Evolutionary conservation across 1,140 invertebrate genomes (phyloP).

Genomic region (Tyrophagus putrescentiae): DNA sequence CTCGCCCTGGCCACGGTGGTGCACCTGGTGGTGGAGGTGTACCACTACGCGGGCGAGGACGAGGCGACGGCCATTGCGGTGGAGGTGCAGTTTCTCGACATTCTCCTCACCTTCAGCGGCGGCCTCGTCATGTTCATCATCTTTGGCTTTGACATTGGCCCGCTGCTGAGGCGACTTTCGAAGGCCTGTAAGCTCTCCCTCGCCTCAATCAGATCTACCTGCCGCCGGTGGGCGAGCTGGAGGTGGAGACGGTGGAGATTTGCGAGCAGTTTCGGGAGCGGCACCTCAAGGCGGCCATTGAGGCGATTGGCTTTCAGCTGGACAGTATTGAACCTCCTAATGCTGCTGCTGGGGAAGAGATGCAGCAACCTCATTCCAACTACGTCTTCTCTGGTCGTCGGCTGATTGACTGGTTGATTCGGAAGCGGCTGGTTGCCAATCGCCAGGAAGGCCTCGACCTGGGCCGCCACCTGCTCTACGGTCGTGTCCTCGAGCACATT

Average conservation of each 20-base stretch:
- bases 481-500: slow-evolving; percentile 64
- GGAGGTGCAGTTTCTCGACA: slow-evolving; percentile 76
- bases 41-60: slow-evolving; percentile 68
- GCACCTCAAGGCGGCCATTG: slow-evolving; percentile 61
- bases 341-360: slow-evolving; percentile 27
- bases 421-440: slow-evolving; percentile 56
- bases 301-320: slow-evolving; percentile 44
- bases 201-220: slow-evolving; percentile 25
- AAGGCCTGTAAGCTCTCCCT: slow-evolving; percentile 31
- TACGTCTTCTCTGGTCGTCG: slow-evolving; percentile 69
- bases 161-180: slow-evolving; percentile 49
- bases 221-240: slow-evolving; percentile 54
- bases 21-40: slow-evolving; percentile 64
- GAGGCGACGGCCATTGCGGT: slow-evolving; percentile 72
- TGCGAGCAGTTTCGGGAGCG: slow-evolving; percentile 76
- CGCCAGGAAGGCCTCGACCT: slow-evolving; percentile 60
- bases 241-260: slow-evolving; percentile 56
- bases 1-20: slow-evolving; percentile 72
- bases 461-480: slow-evolving; percentile 63
- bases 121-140: slow-evolving; percentile 64
- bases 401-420: slow-evolving; percentile 68
- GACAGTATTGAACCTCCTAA: slow-evolving; percentile 45
- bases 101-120: slow-evolving; percentile 73
- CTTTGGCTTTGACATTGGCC: slow-evolving; percentile 60
- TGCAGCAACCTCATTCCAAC: too few species aligned